These are phyloP conservation scores for Scalopus aquaticus DNA, from an alignment of 2,113 vertebrate genomes.

Conservation along the genomic window DNA sequence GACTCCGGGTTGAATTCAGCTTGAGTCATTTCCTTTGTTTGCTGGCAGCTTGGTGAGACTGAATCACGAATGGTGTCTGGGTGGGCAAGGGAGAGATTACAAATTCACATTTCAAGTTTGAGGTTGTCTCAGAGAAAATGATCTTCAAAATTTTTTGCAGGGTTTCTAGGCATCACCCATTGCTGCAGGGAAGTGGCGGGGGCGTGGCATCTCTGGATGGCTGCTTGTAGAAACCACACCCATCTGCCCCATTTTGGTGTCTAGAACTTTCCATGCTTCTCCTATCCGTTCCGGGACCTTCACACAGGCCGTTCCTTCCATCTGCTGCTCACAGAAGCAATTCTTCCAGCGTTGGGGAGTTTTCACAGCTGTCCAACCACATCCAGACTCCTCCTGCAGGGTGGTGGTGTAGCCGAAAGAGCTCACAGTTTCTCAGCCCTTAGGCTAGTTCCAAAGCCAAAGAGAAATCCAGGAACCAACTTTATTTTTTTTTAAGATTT, in stretches of 20 bases:
- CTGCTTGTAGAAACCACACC: background rate
- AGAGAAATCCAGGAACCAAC: background rate
- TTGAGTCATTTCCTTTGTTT: constrained; percentile 25
- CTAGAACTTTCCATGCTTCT: too few relatives aligned
- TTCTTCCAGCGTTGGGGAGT: background rate
- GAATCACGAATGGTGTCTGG: background rate
- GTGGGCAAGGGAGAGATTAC: background rate
- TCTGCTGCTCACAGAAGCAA: background rate
- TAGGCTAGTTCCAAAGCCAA: background rate
- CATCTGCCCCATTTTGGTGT: too few relatives aligned
- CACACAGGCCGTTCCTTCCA: too few relatives aligned
- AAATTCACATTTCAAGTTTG: background rate
- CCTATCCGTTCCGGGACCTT: too few relatives aligned
- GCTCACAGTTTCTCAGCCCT: background rate
- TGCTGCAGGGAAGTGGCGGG: background rate
- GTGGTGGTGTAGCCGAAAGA: background rate
- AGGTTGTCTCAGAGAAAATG: background rate
- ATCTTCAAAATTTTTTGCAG: background rate
- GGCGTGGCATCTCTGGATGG: background rate
- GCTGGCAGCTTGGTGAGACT: background rate
- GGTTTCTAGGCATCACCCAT: background rate
- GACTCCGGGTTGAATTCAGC: background rate
- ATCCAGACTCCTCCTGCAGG: background rate
- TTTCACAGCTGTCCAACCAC: background rate
- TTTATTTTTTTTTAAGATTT: too few relatives aligned